These are phyloP conservation scores for Carlito syrichta DNA, from an alignment of 2,113 vertebrate genomes.

Conservation along the genomic window DNA sequence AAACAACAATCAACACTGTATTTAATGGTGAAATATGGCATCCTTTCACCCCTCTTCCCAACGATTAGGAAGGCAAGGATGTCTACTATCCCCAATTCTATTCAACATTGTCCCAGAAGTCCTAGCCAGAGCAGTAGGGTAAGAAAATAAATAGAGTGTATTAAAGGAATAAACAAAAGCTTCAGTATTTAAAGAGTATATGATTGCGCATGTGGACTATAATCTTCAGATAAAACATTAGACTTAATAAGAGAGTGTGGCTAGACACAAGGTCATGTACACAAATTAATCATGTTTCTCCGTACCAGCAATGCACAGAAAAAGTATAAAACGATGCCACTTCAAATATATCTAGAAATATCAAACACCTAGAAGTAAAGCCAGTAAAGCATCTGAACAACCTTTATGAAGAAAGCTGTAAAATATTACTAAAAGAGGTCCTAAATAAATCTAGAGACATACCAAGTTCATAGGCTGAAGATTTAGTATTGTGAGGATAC, in stretches of 20 bases:
- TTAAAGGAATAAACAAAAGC: background rate
- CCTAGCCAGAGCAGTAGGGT: background rate
- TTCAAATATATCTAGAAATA: conserved; percentile 35
- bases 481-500: background rate
- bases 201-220: background rate
- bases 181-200: background rate
- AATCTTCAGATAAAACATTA: background rate
- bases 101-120: background rate
- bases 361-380: background rate
- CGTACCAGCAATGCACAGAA: background rate
- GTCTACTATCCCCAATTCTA: background rate
- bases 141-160: conserved; percentile 9
- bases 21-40: background rate
- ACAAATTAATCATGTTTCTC: background rate
- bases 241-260: background rate
- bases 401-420: background rate
- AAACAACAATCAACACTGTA: background rate
- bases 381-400: background rate
- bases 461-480: background rate
- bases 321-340: background rate
- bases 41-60: background rate
- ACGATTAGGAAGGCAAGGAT: background rate
- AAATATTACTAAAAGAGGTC: background rate
- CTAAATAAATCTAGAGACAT: background rate
- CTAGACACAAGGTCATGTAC: background rate